A percentile compares a stretch with the other conserved stretches of the same genome.
phyloP scores from a whole-genome alignment of 2,113 vertebrate species.

The Podocnemis expansa region DNA sequence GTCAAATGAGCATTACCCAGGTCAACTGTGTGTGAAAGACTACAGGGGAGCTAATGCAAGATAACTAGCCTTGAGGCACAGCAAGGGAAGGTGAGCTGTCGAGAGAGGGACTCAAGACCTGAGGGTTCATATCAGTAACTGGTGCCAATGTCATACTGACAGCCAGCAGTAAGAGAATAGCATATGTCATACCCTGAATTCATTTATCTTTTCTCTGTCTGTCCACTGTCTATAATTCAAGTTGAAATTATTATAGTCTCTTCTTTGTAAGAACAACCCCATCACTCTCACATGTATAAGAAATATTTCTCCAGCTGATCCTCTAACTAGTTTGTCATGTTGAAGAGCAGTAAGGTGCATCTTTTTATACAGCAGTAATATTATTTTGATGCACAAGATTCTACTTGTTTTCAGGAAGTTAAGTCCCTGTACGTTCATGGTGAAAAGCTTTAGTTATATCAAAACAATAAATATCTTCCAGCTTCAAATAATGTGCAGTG shows the following conservation, averaged over 20 bases:
- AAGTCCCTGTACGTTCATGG: not conserved
- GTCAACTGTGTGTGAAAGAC: not conserved
- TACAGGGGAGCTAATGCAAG: not conserved
- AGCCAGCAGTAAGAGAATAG: not conserved
- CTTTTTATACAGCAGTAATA: not conserved
- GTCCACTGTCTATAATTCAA: not conserved
- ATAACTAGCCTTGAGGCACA: fast-evolving
- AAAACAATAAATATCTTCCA: not conserved
- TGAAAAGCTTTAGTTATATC: not conserved
- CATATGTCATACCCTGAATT: not conserved
- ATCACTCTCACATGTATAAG: not conserved
- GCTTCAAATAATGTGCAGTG: not conserved
- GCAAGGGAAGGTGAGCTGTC: fast-evolving
- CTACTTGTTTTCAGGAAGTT: not conserved
- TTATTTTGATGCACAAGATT: not conserved
- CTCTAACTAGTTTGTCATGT: not conserved
- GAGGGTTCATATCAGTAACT: not conserved
- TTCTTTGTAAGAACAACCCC: slow-evolving; percentile 31
- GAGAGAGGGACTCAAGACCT: not conserved
- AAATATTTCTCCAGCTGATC: slow-evolving; percentile 24
- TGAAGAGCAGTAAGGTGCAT: not conserved
- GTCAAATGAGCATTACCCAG: not conserved
- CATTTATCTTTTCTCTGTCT: not conserved
- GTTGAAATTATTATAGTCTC: not conserved
- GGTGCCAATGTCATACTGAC: not conserved